Percentiles rank a stretch among this genome's conserved stretches.
Conservation (phyloP, 2,113 vertebrate species). For the Panthera uncia region DNA sequence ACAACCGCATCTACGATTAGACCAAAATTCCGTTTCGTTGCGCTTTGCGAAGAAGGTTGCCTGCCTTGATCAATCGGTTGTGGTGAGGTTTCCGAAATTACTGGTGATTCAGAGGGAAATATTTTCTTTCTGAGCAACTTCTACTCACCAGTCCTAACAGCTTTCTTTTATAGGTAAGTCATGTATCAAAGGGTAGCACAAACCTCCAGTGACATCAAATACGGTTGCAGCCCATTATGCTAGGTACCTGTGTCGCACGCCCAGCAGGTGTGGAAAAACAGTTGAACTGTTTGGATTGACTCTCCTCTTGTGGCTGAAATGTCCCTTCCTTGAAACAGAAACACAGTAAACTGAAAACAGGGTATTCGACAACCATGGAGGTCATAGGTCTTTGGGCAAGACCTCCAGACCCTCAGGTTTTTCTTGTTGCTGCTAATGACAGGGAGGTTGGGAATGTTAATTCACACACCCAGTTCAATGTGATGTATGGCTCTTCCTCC, state of each 20-base stretch:
- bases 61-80: not conserved
- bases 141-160: not conserved
- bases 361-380: not conserved
- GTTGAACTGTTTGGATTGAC: not conserved
- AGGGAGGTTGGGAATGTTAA: not conserved
- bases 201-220: not conserved
- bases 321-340: not conserved
- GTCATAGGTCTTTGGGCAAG: not conserved
- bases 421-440: not conserved
- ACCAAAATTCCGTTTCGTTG: not conserved
- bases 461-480: not conserved
- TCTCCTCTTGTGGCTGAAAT: not conserved
- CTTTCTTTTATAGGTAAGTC: not conserved
- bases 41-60: not conserved
- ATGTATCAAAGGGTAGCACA: not conserved
- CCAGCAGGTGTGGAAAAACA: not conserved
- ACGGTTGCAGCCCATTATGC: accelerated
- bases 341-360: not conserved
- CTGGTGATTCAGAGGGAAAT: not conserved
- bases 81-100: not conserved
- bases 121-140: not conserved
- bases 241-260: not conserved
- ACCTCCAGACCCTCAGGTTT: not conserved
- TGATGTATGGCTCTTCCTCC: not conserved
- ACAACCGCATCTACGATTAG: not conserved